Evolutionary conservation across 64 coral and sea anemone genomes (phyloP).

Genomic region (Actinia equina): DNA sequence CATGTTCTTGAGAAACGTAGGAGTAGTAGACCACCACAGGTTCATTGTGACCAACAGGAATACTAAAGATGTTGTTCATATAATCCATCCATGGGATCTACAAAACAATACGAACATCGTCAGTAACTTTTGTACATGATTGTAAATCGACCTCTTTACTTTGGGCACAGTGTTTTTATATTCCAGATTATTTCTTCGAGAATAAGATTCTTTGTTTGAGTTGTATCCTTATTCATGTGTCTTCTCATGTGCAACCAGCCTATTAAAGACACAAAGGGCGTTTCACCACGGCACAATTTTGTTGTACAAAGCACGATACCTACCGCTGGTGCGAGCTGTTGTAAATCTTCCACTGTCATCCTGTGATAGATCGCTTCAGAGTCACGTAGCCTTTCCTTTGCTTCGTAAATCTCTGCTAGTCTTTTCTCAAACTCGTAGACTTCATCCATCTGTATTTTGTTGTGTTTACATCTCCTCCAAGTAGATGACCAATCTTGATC

Average conservation of each 20-base stretch:
- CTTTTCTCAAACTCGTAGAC: slow-evolving; percentile 91
- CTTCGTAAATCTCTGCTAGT: slow-evolving; percentile 87
- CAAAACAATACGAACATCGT: not conserved
- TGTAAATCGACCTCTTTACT: too few relatives aligned
- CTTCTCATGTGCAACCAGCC: too few relatives aligned
- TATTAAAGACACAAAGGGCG: too few relatives aligned
- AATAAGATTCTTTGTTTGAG: too few relatives aligned
- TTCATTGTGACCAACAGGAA: slow-evolving; percentile 81
- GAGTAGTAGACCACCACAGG: slow-evolving; percentile 89
- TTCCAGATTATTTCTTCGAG: too few relatives aligned
- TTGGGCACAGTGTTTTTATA: too few relatives aligned
- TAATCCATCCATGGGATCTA: slow-evolving; percentile 99
- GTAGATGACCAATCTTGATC: slow-evolving; percentile 63
- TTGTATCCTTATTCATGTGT: too few relatives aligned
- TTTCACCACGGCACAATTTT: too few relatives aligned
- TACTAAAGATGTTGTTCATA: slow-evolving; percentile 94
- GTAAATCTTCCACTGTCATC: slow-evolving; percentile 92
- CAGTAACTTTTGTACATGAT: too few relatives aligned
- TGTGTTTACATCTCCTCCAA: slow-evolving; percentile 62
- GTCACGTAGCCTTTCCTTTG: slow-evolving; percentile 74
- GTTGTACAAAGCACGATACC: not conserved
- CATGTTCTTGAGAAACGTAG: slow-evolving; percentile 92
- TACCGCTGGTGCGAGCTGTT: slow-evolving; percentile 94
- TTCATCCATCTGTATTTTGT: slow-evolving; percentile 76
- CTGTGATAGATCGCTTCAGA: slow-evolving; percentile 90